A percentile compares a stretch with the other conserved stretches of the same genome.
These are phyloP conservation scores for Epistrophella euchroma DNA, from an alignment of 2,888 invertebrate genomes.

Conservation along the genomic window DNA sequence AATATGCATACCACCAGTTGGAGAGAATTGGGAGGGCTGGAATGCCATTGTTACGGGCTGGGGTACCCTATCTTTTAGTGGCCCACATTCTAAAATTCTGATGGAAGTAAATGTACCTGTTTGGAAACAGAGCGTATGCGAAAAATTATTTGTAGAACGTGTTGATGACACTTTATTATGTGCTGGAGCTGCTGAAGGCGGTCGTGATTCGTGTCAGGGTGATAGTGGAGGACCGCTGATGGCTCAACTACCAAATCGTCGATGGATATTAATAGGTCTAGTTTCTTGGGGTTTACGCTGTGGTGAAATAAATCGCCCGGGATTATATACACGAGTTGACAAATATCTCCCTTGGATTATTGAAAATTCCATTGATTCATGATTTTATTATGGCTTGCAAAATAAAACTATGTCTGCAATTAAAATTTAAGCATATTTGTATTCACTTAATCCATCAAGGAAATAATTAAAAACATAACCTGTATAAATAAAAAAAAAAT, in stretches of 20 bases:
- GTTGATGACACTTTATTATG: slow-evolving; percentile 90
- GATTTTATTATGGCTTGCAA: not conserved
- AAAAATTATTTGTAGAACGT: slow-evolving; percentile 86
- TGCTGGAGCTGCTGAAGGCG: slow-evolving; percentile 90
- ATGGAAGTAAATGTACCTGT: slow-evolving; percentile 92
- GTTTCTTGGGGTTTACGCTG: slow-evolving; percentile 95
- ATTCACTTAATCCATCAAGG: slow-evolving; percentile 10
- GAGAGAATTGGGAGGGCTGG: slow-evolving; percentile 86
- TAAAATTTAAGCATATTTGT: slow-evolving; percentile 12
- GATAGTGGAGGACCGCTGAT: slow-evolving; percentile 89
- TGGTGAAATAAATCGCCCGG: slow-evolving; percentile 90
- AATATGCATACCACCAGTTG: slow-evolving; percentile 90
- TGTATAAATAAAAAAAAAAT: slow-evolving; percentile 36
- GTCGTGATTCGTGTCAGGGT: slow-evolving; percentile 92
- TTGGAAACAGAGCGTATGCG: slow-evolving; percentile 89
- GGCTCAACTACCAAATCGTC: slow-evolving; percentile 88
- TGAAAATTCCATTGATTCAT: slow-evolving; percentile 81
- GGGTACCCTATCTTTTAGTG: slow-evolving; percentile 90
- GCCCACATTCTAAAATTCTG: slow-evolving; percentile 88
- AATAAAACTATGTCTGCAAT: not conserved
- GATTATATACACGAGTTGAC: slow-evolving; percentile 90
- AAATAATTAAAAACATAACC: slow-evolving; percentile 23
- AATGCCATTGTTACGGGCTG: slow-evolving; percentile 90
- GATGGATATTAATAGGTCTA: slow-evolving; percentile 91
- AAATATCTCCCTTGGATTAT: slow-evolving; percentile 82